Conservation (phyloP, 2,888 invertebrate genomes). For the Pardosa pseudoannulata region DNA sequence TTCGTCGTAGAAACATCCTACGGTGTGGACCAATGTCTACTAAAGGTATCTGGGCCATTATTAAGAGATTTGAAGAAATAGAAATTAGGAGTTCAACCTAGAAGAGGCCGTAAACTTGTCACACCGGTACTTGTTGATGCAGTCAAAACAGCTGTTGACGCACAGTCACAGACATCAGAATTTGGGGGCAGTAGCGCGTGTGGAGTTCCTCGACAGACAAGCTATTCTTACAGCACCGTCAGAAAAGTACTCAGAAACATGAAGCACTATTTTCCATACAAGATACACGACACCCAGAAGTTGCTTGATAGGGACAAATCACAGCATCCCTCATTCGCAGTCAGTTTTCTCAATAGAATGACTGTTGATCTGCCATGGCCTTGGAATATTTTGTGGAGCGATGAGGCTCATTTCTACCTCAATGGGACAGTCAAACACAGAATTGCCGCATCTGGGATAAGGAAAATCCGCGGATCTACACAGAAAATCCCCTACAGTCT, state of each 20-base stretch:
- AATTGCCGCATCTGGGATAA: not conserved
- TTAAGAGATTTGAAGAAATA: no score
- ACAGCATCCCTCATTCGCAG: not conserved
- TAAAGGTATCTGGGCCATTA: no score
- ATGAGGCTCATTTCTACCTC: conserved; percentile 18
- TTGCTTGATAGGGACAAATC: not conserved
- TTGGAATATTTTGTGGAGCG: conserved; percentile 15
- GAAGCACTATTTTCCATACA: conserved; percentile 12
- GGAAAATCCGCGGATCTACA: not conserved
- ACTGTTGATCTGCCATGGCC: conserved; percentile 6
- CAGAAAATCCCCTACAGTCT: conserved; percentile 1
- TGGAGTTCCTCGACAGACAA: conserved; percentile 19
- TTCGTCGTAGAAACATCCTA: no score
- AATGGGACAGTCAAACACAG: not conserved
- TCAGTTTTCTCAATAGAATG: conserved; percentile 18
- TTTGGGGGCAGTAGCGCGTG: conserved; percentile 17
- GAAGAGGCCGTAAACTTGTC: no score
- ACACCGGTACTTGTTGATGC: conserved; percentile 10
- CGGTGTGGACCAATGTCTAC: no score
- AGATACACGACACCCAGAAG: conserved; percentile 13
- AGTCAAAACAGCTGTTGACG: conserved; percentile 7
- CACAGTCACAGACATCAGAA: conserved; percentile 21
- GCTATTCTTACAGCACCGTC: conserved; percentile 24
- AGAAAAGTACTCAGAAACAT: conserved; percentile 24
- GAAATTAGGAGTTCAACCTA: no score